Percentiles rank a stretch among this genome's conserved stretches.
These are phyloP conservation scores for Tanypteryx hageni DNA, from an alignment of 2,888 invertebrate species.

Conservation along the genomic window DNA sequence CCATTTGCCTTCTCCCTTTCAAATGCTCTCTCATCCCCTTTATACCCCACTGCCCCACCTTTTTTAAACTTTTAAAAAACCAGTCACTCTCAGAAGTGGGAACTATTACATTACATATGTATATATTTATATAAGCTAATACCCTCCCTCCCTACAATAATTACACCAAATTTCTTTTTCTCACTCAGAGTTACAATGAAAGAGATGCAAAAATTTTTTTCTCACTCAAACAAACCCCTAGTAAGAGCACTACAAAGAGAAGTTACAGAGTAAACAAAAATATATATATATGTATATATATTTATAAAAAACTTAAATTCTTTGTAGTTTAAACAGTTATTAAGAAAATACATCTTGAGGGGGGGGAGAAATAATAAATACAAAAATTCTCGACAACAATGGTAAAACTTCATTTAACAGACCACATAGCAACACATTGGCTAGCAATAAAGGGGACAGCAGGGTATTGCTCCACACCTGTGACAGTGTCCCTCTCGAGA, in stretches of 20 bases:
- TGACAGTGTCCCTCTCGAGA: neutral
- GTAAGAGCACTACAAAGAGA: slow-evolving; percentile 57
- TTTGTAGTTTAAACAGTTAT: slow-evolving; percentile 53
- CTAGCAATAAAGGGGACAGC: slow-evolving; percentile 48
- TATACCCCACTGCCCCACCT: slow-evolving; percentile 32
- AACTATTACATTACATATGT: neutral
- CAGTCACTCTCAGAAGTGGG: slow-evolving; percentile 37
- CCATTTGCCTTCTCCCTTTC: slow-evolving; percentile 7
- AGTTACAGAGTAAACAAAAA: slow-evolving; percentile 59
- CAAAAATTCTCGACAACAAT: slow-evolving; percentile 63
- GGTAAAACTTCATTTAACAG: slow-evolving; percentile 59
- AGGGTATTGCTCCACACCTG: slow-evolving; percentile 34
- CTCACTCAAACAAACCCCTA: slow-evolving; percentile 34
- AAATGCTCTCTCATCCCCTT: neutral
- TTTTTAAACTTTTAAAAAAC: slow-evolving; percentile 16
- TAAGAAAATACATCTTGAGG: slow-evolving; percentile 65
- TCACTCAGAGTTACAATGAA: slow-evolving; percentile 53
- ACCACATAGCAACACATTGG: slow-evolving; percentile 25
- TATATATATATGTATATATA: slow-evolving; percentile 57
- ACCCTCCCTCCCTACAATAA: slow-evolving; percentile 56
- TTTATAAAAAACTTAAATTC: slow-evolving; percentile 62
- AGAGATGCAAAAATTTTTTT: slow-evolving; percentile 35
- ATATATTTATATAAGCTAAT: slow-evolving; percentile 8
- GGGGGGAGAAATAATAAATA: slow-evolving; percentile 65
- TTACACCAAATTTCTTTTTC: slow-evolving; percentile 55